phyloP scores from a whole-genome alignment of 53 echinoderm and acorn worm genomes.

The Pentamera pediparva region DNA sequence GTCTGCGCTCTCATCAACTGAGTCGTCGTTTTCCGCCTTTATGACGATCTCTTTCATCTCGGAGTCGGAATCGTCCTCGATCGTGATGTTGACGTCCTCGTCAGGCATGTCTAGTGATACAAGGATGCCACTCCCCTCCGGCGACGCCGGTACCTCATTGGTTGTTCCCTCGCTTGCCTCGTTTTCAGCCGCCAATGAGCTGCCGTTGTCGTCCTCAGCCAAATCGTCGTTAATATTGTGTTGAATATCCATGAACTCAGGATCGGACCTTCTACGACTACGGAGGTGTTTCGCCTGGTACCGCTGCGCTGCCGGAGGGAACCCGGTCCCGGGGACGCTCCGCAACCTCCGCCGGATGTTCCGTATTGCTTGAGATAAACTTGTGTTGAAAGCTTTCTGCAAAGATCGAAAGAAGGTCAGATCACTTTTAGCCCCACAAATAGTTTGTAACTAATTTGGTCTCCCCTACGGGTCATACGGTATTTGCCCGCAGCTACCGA shows the following conservation, averaged over 20 bases:
- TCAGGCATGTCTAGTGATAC: slow-evolving; percentile 9
- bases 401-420: slow-evolving; percentile 1
- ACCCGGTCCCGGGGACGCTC: slow-evolving; percentile 55
- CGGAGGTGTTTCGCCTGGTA: slow-evolving; percentile 32
- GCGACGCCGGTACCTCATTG: not conserved
- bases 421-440: no score
- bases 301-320: slow-evolving; percentile 51
- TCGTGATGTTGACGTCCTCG: slow-evolving; percentile 15
- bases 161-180: not conserved
- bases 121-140: not conserved
- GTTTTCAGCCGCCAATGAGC: no score
- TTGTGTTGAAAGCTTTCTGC: slow-evolving; percentile 59
- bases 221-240: not conserved
- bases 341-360: slow-evolving; percentile 72
- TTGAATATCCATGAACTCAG: not conserved
- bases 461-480: no score
- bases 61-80: not conserved
- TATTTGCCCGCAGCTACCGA: no score
- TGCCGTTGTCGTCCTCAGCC: no score
- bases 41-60: slow-evolving; percentile 32
- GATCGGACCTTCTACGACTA: slow-evolving; percentile 2
- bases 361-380: slow-evolving; percentile 63
- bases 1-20: slow-evolving; percentile 14
- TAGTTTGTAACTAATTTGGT: no score
- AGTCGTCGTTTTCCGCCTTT: no score